Base-by-base conservation (phyloP, 30 jellyfish, hydroid and myxozoan species). In the Chrysaora quinquecirrha region DNA sequence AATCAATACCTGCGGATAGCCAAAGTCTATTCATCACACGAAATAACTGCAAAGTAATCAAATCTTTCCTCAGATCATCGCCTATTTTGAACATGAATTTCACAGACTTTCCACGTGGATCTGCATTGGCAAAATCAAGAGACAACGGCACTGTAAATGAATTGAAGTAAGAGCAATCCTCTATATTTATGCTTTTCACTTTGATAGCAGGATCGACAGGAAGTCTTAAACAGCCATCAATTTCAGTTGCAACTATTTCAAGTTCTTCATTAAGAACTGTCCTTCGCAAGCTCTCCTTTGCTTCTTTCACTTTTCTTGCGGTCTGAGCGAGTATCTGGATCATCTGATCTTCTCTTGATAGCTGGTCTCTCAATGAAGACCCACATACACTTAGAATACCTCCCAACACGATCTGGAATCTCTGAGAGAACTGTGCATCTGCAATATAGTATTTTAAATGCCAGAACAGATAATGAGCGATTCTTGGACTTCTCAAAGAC, bases 311-410 rank as follows among this genome's bases (percentile, higher is more conserved):
- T 34, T 77, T 85, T 73, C 48, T 64, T 19, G 97, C 93, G 19
- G 90, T 76, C 22, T 75, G 63, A n/a, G 93, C 87, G 20, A 93
- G 76, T 14, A 62, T 62, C 27, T 60, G 84, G 11, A 93, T 85
- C 80, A 85, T 83, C 66, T 61, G 79, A 54, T 93, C 98, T 71
- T 93, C 97, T 58, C 93, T 74, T 18, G 88, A 61, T 47, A 93
- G 58, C 71, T 86, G 96, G 62, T 86, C 95, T 27, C 96, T 73
- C 94, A 93, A 18, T 0, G 95, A 84, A 9, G 82, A 61, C 22
- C 98, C 98, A 75, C 97, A 93, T 30, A 78, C 91, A 63, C 98
- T 76, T 1, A 93, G 73, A n/a, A 93, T 49, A 12, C 97, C 98
- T 22, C 98, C 95, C 19, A 93, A 76, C 7, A 87, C 95, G 21